Evolutionary conservation across 1,140 invertebrate genomes (phyloP).

Genomic region (Melipona quadrifasciata): DNA sequence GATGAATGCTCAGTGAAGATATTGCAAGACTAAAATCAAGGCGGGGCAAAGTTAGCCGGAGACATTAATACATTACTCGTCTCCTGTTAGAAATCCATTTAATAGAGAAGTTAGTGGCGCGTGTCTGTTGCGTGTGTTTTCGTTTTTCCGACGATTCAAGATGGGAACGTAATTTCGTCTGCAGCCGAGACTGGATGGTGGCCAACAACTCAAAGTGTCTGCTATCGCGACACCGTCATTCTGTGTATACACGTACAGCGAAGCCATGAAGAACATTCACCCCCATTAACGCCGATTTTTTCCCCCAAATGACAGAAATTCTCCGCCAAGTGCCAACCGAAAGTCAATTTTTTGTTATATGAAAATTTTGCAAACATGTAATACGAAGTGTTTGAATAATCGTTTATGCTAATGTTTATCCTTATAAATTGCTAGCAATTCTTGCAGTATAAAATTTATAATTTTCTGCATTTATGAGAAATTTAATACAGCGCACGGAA

Average conservation of each 20-base stretch:
- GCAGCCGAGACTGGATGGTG: conserved; percentile 68
- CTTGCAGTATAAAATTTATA: background rate
- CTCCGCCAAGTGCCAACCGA: too few species aligned
- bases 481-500: too few species aligned
- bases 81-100: conserved; percentile 26
- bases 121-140: conserved; percentile 39
- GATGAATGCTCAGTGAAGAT: background rate
- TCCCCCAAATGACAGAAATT: background rate
- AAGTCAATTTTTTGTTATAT: background rate
- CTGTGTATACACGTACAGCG: background rate
- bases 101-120: conserved; percentile 35
- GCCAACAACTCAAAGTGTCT: conserved; percentile 70
- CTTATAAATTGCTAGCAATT: background rate
- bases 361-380: background rate
- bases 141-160: conserved; percentile 42
- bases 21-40: background rate
- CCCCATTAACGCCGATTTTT: background rate
- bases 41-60: conserved; percentile 25
- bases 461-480: too few species aligned
- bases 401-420: background rate
- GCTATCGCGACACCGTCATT: conserved; percentile 30
- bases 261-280: background rate
- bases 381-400: background rate
- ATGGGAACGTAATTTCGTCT: conserved; percentile 66
- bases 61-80: conserved; percentile 26